A percentile compares a stretch with the other conserved stretches of the same genome.
Evolutionary conservation across 2,888 invertebrate species (phyloP).

Genomic region (Amiota mariae): DNA sequence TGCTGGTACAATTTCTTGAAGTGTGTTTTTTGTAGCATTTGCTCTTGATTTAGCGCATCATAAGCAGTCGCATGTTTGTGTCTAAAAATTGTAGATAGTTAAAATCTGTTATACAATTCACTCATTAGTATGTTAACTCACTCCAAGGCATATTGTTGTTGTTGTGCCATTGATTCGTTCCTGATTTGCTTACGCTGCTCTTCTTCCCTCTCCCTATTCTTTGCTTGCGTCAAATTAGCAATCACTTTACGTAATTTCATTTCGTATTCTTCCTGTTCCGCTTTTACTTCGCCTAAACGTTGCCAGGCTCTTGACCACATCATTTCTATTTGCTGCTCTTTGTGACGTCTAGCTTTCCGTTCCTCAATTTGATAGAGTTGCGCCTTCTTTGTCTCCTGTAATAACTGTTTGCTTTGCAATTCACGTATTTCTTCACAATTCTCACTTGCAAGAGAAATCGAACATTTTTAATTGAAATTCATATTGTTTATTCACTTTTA

Average conservation of each 20-base stretch:
- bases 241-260: constrained; percentile 32
- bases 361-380: constrained; percentile 57
- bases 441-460: constrained; percentile 44
- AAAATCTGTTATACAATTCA: background rate
- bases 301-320: constrained; percentile 46
- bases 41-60: constrained; percentile 24
- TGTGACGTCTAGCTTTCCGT: constrained; percentile 35
- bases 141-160: constrained; percentile 37
- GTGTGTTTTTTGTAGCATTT: background rate
- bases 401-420: constrained; percentile 50
- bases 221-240: constrained; percentile 33
- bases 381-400: constrained; percentile 50
- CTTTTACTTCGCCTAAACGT: constrained; percentile 38
- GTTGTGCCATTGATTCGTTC: constrained; percentile 20
- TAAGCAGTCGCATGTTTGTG: constrained; percentile 32
- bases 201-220: constrained; percentile 34
- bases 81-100: constrained; percentile 12
- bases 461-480: background rate
- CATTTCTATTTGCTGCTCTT: constrained; percentile 45
- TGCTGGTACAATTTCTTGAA: constrained; percentile 39
- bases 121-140: constrained; percentile 10
- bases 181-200: constrained; percentile 7
- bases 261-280: constrained; percentile 41
- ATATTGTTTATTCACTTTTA: background rate
- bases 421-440: constrained; percentile 54